These are phyloP conservation scores for Oxycera nigricornis DNA, from an alignment of 2,888 invertebrate genomes.

Conservation along the genomic window DNA sequence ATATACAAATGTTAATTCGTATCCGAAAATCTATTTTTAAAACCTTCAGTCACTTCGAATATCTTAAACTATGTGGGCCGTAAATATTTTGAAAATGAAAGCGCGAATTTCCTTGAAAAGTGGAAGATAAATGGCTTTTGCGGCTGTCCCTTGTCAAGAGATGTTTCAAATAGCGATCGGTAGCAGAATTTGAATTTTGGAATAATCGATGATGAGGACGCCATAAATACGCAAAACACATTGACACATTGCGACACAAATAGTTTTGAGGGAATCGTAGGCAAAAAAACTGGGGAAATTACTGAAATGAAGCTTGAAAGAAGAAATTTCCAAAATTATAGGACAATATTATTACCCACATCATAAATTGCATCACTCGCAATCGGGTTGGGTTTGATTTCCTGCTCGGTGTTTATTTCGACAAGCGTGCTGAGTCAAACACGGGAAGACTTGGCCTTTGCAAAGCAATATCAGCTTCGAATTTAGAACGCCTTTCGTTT, in stretches of 20 bases:
- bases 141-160: background rate
- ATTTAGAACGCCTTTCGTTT: too few species aligned
- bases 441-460: too few species aligned
- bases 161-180: background rate
- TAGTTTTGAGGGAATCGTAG: background rate
- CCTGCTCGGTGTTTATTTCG: too few species aligned
- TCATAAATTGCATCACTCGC: too few species aligned
- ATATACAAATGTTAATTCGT: too few species aligned
- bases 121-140: background rate
- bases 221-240: background rate
- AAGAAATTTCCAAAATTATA: too few species aligned
- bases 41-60: background rate
- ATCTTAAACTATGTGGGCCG: background rate
- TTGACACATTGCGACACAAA: background rate
- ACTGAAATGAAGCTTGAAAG: too few species aligned
- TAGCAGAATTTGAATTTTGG: background rate
- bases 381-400: too few species aligned
- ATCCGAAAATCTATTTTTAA: slow-evolving; percentile 1
- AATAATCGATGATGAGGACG: background rate
- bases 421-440: too few species aligned
- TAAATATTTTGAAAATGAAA: background rate
- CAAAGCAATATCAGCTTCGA: too few species aligned
- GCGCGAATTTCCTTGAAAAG: background rate
- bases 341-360: too few species aligned
- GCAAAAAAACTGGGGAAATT: too few species aligned